Conservation (phyloP, 2,888 invertebrate genomes). For the Tachina fera region DNA sequence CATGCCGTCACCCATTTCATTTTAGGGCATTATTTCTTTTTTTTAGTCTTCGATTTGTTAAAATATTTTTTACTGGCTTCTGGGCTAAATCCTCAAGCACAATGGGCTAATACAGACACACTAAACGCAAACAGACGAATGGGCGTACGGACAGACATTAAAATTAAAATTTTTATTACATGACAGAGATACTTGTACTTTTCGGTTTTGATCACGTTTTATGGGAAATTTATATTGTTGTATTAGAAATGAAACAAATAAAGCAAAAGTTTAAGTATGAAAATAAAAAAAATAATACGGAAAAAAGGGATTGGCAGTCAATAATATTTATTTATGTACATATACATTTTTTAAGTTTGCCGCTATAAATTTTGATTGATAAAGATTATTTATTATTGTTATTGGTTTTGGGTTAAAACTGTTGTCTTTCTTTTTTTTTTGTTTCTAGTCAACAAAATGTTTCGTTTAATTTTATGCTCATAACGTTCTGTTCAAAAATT, state of each 20-base stretch:
- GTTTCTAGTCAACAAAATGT: constrained; percentile 19
- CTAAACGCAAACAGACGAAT: constrained; percentile 22
- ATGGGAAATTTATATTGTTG: constrained; percentile 57
- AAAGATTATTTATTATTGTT: constrained; percentile 70
- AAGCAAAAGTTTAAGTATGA: constrained; percentile 46
- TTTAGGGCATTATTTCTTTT: constrained; percentile 35
- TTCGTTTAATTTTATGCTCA: constrained; percentile 60
- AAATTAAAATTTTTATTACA: constrained; percentile 18
- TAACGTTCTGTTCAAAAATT: constrained; percentile 50
- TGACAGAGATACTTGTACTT: constrained; percentile 35
- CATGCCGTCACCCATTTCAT: constrained; percentile 45
- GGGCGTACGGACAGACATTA: constrained; percentile 20
- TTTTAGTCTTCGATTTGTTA: constrained; percentile 11
- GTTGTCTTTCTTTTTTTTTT: constrained; percentile 17
- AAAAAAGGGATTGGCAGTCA: constrained; percentile 69
- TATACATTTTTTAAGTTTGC: constrained; percentile 64
- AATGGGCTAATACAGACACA: constrained; percentile 33
- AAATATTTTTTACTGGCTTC: constrained; percentile 37
- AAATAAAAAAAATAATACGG: constrained; percentile 22
- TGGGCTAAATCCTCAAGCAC: constrained; percentile 59
- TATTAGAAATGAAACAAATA: constrained; percentile 49
- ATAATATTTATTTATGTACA: constrained; percentile 62
- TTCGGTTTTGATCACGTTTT: constrained; percentile 77
- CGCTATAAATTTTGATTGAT: constrained; percentile 73
- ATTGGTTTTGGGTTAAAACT: constrained; percentile 44